Evolutionary conservation across 2,797 vertebrate species (phyloP).

Genomic region (Anisognathus igniventris): DNA sequence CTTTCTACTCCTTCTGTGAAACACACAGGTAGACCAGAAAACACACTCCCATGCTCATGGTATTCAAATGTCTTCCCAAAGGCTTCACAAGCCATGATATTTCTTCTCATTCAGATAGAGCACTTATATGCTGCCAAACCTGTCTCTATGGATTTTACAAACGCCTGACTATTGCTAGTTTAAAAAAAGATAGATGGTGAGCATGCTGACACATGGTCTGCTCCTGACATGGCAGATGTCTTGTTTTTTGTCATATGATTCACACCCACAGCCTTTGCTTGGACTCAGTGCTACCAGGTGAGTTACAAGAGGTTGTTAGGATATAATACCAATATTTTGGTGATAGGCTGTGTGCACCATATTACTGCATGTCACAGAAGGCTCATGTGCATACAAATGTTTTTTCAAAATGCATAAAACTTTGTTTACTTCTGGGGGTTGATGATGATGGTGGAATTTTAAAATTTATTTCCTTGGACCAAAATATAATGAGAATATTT

Average conservation of each 20-base stretch:
- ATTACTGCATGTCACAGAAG: neutral
- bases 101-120: neutral
- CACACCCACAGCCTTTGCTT: neutral
- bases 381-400: accelerated
- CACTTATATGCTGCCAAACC: neutral
- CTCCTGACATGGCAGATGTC: neutral
- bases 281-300: neutral
- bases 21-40: neutral
- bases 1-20: neutral
- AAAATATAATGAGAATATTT: neutral
- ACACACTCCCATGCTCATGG: neutral
- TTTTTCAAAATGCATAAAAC: neutral
- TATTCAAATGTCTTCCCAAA: neutral
- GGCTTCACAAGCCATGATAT: neutral
- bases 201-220: neutral
- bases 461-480: neutral
- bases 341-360: neutral
- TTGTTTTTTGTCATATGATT: neutral
- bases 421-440: neutral
- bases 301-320: neutral
- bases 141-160: neutral
- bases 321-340: neutral
- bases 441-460: neutral
- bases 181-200: neutral
- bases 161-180: neutral